These are phyloP conservation scores for Glyptemys insculpta DNA, from an alignment of 2,797 vertebrate species.

Conservation along the genomic window DNA sequence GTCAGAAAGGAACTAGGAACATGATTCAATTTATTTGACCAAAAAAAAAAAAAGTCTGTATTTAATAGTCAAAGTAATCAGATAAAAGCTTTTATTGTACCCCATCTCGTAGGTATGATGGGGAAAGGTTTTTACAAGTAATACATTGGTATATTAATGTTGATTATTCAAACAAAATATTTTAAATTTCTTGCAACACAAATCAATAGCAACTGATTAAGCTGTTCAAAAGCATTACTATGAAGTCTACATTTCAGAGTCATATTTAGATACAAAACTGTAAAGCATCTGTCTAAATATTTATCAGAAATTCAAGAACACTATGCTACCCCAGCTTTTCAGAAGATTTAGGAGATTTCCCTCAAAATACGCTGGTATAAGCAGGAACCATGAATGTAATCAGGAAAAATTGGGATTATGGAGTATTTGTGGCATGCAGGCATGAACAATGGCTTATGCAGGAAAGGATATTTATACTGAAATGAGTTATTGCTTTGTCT, in stretches of 20 bases:
- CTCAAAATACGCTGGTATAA: constrained; percentile 9
- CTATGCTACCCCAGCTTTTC: not conserved
- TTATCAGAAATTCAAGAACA: not conserved
- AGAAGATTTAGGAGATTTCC: not conserved
- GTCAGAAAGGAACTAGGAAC: not conserved
- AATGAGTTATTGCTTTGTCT: not conserved
- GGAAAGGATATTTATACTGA: constrained; percentile 5
- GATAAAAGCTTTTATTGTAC: not conserved
- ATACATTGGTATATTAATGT: not conserved
- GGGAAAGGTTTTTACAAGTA: not conserved
- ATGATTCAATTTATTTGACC: not conserved
- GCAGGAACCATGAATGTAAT: not conserved
- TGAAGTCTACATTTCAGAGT: not conserved
- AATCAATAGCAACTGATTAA: not conserved
- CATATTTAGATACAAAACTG: not conserved
- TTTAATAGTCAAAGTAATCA: not conserved
- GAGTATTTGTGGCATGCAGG: not conserved
- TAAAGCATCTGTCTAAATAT: not conserved
- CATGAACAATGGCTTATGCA: not conserved
- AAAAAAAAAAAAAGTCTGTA: not conserved
- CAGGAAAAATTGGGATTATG: constrained; percentile 7
- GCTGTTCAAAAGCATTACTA: not conserved
- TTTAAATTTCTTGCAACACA: not conserved
- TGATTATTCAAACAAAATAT: not conserved
- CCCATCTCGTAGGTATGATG: not conserved